Evolutionary conservation across 2,113 vertebrate genomes (phyloP).

Genomic region (Piaya cayana): DNA sequence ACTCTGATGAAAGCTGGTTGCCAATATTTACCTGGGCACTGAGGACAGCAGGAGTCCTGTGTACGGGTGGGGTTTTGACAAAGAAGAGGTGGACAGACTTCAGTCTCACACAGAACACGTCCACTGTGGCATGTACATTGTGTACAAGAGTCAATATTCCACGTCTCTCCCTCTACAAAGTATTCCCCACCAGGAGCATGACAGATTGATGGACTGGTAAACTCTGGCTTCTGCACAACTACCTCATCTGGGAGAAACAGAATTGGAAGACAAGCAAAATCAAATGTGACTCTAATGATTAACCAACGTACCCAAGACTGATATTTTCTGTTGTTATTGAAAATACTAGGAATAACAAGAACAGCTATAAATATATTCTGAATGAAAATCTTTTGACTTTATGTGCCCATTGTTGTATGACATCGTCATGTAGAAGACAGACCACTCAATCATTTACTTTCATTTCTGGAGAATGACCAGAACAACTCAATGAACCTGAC

Average conservation of each 20-base stretch:
- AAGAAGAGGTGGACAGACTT: conserved; percentile 89
- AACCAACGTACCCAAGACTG: background rate
- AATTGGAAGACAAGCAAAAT: conserved; percentile 12
- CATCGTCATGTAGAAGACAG: accelerated
- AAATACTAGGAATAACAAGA: background rate
- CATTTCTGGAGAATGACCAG: background rate
- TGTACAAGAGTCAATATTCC: conserved; percentile 90
- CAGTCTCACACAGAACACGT: conserved; percentile 88
- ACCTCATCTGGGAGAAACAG: conserved; percentile 79
- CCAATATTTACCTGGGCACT: conserved; percentile 81
- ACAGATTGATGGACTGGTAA: conserved; percentile 84
- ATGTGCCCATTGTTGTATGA: background rate
- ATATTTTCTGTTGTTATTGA: background rate
- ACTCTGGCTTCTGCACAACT: conserved; percentile 81
- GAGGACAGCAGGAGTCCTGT: conserved; percentile 89
- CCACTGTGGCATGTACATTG: conserved; percentile 89
- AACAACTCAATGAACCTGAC: background rate
- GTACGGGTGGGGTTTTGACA: conserved; percentile 87
- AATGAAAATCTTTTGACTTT: background rate
- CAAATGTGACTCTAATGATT: background rate
- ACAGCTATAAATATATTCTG: background rate
- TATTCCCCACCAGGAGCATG: conserved; percentile 88
- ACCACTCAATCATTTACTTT: background rate
- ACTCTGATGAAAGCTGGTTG: background rate
- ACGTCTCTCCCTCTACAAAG: conserved; percentile 88